A percentile compares a stretch with the other conserved stretches of the same genome.
These are phyloP conservation scores for Caracal caracal DNA, from an alignment of 2,113 vertebrate species.

Conservation along the genomic window DNA sequence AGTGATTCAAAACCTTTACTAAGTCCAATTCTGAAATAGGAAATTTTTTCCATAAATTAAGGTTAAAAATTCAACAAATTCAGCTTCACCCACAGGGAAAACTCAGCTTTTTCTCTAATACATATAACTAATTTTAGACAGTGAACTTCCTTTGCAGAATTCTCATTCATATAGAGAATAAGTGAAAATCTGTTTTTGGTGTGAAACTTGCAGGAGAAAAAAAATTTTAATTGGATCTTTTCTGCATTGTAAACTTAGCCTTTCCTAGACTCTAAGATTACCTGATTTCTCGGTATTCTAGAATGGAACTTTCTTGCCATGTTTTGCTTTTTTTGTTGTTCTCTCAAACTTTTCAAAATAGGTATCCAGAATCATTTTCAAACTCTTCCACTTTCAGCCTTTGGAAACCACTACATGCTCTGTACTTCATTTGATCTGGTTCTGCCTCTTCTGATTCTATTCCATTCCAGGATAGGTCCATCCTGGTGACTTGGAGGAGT, in stretches of 20 bases:
- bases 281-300: not conserved
- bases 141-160: slow-evolving; percentile 40
- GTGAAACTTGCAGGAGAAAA: not conserved
- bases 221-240: not conserved
- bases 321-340: not conserved
- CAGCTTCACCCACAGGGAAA: not conserved
- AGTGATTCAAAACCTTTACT: slow-evolving; percentile 20
- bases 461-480: not conserved
- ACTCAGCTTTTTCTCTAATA: not conserved
- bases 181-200: slow-evolving; percentile 20
- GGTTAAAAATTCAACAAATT: slow-evolving; percentile 42
- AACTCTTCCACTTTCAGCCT: not conserved
- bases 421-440: not conserved
- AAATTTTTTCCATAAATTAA: slow-evolving; percentile 48
- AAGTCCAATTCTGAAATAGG: not conserved
- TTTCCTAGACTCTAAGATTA: not conserved
- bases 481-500: not conserved
- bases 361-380: not conserved
- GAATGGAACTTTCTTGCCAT: not conserved
- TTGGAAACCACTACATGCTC: not conserved
- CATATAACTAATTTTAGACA: slow-evolving; percentile 30
- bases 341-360: not conserved
- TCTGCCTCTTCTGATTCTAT: not conserved
- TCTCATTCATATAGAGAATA: slow-evolving; percentile 12
- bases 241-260: not conserved